Base-by-base conservation (phyloP, 2,113 vertebrate genomes). In the Nycticebus coucang region DNA sequence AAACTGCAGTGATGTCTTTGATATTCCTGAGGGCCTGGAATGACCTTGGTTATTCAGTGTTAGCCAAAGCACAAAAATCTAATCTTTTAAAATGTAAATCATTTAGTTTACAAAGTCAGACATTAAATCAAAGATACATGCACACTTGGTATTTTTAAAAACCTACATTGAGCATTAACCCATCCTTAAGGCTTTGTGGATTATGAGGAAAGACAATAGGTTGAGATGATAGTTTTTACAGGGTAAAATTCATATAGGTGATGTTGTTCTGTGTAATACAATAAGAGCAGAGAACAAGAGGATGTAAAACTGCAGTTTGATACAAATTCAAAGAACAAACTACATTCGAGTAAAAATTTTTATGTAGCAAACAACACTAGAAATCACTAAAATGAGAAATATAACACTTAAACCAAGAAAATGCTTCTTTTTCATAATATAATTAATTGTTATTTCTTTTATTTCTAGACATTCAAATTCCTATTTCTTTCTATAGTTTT, bases 271-370 rank as follows among this genome's bases (percentile, higher is more conserved):
- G 24, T 64, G 35, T 35, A 26, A 60, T 8, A 28, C 1, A 24
- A 2, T n/a, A 11, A 59, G 9, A 35, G 8, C 4, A 2, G n/a
- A 30, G 14, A 60, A 26, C n/a, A 35, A 28, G 59, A 83, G 33
- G 8, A 24, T 21, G 4, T 9, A 72, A 64, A 93, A 84, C 28
- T 85, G 22, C 4, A 55, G 77, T 83, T 8, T 68, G 55, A 62
- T 60, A 64, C 55, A 62, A 87, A 93, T 75, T 86, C 26, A 88
- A 77, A 59, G 91, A 92, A 66, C 19, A 84, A 91, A 93, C 60
- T 37, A 79, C n/a, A 91, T 59, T 68, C 45, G 26, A 55, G 19
- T 69, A 79, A 74, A 80, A 19, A 60, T 28, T n/a, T 85, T 78
- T 69, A 37, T 14, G 28, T 53, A 57, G 35, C n/a, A 75, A 81